These are phyloP conservation scores for Trichonephila inaurata DNA, from an alignment of 1,140 invertebrate genomes.

Conservation along the genomic window DNA sequence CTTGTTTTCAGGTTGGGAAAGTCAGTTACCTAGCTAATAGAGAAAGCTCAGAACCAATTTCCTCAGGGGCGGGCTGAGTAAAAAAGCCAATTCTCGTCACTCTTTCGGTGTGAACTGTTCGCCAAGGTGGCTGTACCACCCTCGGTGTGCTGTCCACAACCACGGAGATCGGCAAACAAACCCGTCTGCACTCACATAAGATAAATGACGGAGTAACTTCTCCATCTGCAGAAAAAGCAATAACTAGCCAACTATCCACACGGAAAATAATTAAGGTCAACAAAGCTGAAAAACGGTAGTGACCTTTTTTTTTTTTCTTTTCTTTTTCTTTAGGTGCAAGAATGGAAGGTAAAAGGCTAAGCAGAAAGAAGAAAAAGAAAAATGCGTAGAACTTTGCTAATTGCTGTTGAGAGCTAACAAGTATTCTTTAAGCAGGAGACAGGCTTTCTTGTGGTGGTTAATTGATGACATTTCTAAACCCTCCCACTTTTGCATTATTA, in stretches of 20 bases:
- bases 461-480: constrained; percentile 62
- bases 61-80: not conserved
- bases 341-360: constrained; percentile 21
- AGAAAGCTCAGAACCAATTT: not conserved
- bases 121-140: constrained; percentile 58
- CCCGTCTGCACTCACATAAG: constrained; percentile 50
- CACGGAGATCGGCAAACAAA: constrained; percentile 6
- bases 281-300: constrained; percentile 71
- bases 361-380: constrained; percentile 18
- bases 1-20: not conserved
- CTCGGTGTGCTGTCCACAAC: constrained; percentile 52
- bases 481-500: constrained; percentile 61
- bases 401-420: constrained; percentile 68
- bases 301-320: constrained; percentile 55
- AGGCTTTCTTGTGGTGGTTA: constrained; percentile 60
- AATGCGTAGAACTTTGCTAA: constrained; percentile 47
- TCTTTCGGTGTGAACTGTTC: constrained; percentile 33
- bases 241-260: constrained; percentile 61
- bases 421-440: constrained; percentile 6
- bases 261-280: constrained; percentile 76
- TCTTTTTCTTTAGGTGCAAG: constrained; percentile 18
- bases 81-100: constrained; percentile 29
- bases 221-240: constrained; percentile 49
- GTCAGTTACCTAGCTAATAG: constrained; percentile 9
- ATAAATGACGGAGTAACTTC: constrained; percentile 27